Evolutionary conservation across 2,113 vertebrate genomes (phyloP), one percentile per base, ranked within the genome.

Genomic region (Phaethon lepturus): DNA sequence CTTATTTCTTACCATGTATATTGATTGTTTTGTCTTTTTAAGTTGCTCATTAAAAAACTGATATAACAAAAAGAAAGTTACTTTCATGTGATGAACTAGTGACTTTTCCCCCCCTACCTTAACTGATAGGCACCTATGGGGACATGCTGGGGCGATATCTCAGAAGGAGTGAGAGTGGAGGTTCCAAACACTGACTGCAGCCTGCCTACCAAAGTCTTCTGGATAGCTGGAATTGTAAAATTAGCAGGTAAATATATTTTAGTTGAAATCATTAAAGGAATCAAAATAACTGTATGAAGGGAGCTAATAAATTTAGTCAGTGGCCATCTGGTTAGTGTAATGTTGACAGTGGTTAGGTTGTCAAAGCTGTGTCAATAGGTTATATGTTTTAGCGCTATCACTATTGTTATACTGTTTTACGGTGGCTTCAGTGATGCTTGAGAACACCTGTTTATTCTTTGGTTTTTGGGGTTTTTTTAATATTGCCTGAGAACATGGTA

Each of bases 191-290:
- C 99, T 8, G 99, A 99, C 95, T 99, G 98, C 97, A 99, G 96
- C 97, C 98, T 99, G 63, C 98, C 99, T 94, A 99, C 99, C 82
- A 99, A 99, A 98, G 99, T 99, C 95, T 99, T 99, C 98, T 99
- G 99, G 99, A 99, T 99, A 97, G 99, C 99, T 98, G 99, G 99
- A 93, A 99, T 99, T 96, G 97, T 99, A 95, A 99, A 99, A 97
- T 97, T 99, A 98, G 99, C 99, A 99, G 99, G 99, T 99, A 78
- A 98, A 77, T 81, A 33, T 17, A 29, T 38, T 78, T 45, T 5
- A 68, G 10, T 68, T 79, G 33, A 44, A 87, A 44, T 56, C 15
- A 25, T 42, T n/a, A 19, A 72, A 71, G n/a, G 31, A 31, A 56
- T 79, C n/a, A 10, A 71, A 90, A 17, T 22, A 76, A 16, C 17